Evolutionary conservation across 2,888 invertebrate genomes (phyloP).

Genomic region (Folsomia candida): DNA sequence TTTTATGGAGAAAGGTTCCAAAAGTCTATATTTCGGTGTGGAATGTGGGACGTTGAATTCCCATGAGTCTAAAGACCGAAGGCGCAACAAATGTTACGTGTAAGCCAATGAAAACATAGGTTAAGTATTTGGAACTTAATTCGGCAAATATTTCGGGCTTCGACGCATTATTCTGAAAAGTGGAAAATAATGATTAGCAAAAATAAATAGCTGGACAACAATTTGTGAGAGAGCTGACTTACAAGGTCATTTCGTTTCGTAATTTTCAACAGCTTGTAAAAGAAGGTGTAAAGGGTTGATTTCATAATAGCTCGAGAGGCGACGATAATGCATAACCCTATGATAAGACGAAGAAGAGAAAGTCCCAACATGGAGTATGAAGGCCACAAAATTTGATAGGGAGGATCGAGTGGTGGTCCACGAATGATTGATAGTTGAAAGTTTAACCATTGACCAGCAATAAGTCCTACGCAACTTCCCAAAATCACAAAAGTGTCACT

Average conservation of each 20-base stretch:
- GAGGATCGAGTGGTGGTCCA: conserved; percentile 62
- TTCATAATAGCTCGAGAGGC: conserved; percentile 54
- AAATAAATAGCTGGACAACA: background rate
- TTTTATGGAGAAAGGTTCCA: too few relatives aligned
- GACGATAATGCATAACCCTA: conserved; percentile 74
- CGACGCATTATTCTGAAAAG: conserved; percentile 53
- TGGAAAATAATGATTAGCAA: background rate
- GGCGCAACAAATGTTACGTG: conserved; percentile 75
- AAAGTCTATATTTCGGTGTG: conserved; percentile 80
- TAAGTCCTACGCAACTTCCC: conserved; percentile 75
- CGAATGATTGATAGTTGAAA: conserved; percentile 67
- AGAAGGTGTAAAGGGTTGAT: background rate
- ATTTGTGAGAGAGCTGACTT: background rate
- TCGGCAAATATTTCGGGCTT: conserved; percentile 67
- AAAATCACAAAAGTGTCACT: conserved; percentile 87
- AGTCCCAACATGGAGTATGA: conserved; percentile 69
- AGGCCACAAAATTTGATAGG: conserved; percentile 77
- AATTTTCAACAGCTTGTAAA: background rate
- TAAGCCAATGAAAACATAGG: conserved; percentile 76
- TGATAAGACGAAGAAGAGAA: conserved; percentile 65
- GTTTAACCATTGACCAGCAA: conserved; percentile 78
- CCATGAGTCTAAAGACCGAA: conserved; percentile 69
- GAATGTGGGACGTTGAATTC: conserved; percentile 77
- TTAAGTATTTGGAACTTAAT: conserved; percentile 77
- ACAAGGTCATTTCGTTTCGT: conserved; percentile 1